Base-by-base conservation (phyloP, 2,888 invertebrate genomes). In the Drosophila emarginata region DNA sequence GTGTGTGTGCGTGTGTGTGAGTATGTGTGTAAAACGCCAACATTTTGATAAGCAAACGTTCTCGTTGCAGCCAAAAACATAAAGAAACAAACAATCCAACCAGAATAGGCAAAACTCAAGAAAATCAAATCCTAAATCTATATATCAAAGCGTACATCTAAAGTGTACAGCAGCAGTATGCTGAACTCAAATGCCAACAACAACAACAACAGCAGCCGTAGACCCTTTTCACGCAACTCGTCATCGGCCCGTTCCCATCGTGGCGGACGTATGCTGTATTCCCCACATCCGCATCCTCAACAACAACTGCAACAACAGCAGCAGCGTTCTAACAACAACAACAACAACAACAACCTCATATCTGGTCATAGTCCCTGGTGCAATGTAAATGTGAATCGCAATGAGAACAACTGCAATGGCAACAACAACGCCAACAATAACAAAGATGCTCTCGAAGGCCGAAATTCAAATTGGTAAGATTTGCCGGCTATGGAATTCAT, bases 401-500 rank as follows among this genome's bases (percentile, higher is more conserved):
- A 57, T 61, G 67, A 59, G 59, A 72, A 50, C 60, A 77, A 61
- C 69, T 70, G 45, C 68, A 74, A 57, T 63, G 69, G 59, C 62
- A 83, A 53, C 64, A 76, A 57, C 66, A 72, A 50, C 61, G 67
- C 66, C 63, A 65, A 78, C 57, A 74, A 68, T 67, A 79, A 77
- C 63, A 71, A 80, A 76, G 84, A 79, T 58, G 74, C 75, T 61
- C 75, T 72, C 64, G 80, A 76, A 65, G 80, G 78, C 73, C 76
- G 80, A 91, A 91, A 82, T 82, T 72, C 87, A 67, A 89, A 91
- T 88, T 91, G 92, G 92, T 92, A 91, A 91, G 92, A 89, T 79
- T 64, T 67, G 66, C 67, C 76, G 68, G 80, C 83, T 83, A 77
- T 79, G 73, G 45, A 45, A 45, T 45, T 45, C 45, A 45, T 45